Base-by-base conservation (phyloP, 2,888 invertebrate genomes). In the Mylabris sibirica region DNA sequence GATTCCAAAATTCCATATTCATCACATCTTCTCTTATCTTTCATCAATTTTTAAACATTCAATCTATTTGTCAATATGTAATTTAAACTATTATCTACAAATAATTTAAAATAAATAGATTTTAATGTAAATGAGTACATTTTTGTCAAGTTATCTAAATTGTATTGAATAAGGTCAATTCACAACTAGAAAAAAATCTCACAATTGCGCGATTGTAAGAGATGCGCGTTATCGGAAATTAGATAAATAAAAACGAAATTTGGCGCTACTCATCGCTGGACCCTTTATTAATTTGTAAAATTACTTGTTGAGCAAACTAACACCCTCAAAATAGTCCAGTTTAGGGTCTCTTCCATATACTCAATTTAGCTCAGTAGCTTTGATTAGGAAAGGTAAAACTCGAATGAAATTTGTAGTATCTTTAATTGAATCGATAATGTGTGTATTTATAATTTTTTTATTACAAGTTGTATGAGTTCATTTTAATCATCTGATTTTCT, bases 361-460 rank as follows among this genome's bases (percentile, higher is more conserved):
- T n/a, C n/a, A n/a, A 34, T 5, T 34, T 34, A 8, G 34, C 5
- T 6, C 26, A 30, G 34, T n/a, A 12, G 17, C 6, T 35, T n/a
- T 38, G 14, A 61, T 61, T 3, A 17, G 11, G 8, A 62, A 62
- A 35, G 17, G 17, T 60, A 30, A 30, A 30, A 30, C 71, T 67
- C 68, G 71, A 61, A 71, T 73, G 73, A 73, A 77, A 76, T 74
- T 77, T 76, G 74, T 77, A 76, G 74, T 77, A 70, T 73, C 30
- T 72, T 69, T 73, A 75, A 74, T 76, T 74, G 72, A 75, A 75
- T 75, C 72, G 70, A 75, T 77, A 75, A 73, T 76, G 73, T 76
- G 73, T 72, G 75, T 76, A 77, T 77, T 76, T 74, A 77, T 76
- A 75, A 73, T 76, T 76, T 34, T n/a, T 35, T 44, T 75, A 75